Percentiles rank a stretch among this genome's conserved stretches.
Conservation (phyloP, 1,140 invertebrate species). For the Eriosoma lanigerum region DNA sequence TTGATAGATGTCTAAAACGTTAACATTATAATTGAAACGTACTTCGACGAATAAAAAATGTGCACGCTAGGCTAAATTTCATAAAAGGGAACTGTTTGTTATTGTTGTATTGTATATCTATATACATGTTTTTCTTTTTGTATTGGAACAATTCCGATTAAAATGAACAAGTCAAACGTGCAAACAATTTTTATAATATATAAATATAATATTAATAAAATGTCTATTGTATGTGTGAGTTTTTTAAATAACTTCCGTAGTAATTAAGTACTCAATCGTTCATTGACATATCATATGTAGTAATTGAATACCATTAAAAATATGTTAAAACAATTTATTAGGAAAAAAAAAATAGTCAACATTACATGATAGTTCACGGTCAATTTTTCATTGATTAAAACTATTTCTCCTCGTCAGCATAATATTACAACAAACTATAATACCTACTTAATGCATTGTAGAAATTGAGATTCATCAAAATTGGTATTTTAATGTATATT, state of each 20-base stretch:
- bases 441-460: not conserved
- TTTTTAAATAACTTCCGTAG: not conserved
- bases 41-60: slow-evolving; percentile 15
- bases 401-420: not conserved
- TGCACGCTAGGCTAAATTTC: not conserved
- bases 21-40: slow-evolving; percentile 28
- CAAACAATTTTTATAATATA: not conserved
- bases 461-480: slow-evolving; percentile 5
- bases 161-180: not conserved
- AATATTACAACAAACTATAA: not conserved
- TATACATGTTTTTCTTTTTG: not conserved
- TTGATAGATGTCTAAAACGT: slow-evolving; percentile 24
- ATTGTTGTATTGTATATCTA: slow-evolving; percentile 2
- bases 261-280: too few relatives aligned
- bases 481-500: too few relatives aligned
- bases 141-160: slow-evolving; percentile 24
- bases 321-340: too few relatives aligned
- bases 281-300: too few relatives aligned
- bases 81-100: slow-evolving; percentile 26
- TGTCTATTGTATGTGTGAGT: not conserved
- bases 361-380: not conserved
- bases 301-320: not conserved
- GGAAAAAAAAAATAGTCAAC: not conserved
- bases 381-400: slow-evolving; percentile 25
- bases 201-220: not conserved